A percentile compares a stretch with the other conserved stretches of the same genome.
Evolutionary conservation across 2,888 invertebrate genomes (phyloP).

Genomic region (Calameuta pallipes): DNA sequence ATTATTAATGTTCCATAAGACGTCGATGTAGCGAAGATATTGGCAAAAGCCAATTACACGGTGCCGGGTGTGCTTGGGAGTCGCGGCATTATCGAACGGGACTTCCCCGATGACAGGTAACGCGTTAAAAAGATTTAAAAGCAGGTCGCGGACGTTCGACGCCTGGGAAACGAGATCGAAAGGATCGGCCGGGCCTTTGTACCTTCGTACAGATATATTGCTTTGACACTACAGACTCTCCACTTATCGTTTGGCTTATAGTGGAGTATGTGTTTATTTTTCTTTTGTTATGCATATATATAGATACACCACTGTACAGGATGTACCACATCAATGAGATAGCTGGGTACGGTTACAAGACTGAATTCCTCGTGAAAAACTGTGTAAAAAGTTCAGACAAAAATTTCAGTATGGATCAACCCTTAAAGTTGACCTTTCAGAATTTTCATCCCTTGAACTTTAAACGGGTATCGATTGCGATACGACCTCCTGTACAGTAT

Average conservation of each 20-base stretch:
- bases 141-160: background rate
- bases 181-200: background rate
- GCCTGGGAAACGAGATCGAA: background rate
- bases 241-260: background rate
- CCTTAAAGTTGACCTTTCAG: background rate
- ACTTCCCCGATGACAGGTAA: conserved; percentile 24
- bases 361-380: background rate
- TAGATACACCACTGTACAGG: background rate
- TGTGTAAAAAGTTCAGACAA: background rate
- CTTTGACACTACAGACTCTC: background rate
- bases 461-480: background rate
- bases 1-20: conserved; percentile 15
- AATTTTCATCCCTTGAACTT: background rate
- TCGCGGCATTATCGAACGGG: conserved; percentile 16
- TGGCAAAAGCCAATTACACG: conserved; percentile 23
- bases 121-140: background rate
- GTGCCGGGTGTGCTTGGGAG: conserved; percentile 1
- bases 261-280: background rate
- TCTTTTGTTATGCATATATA: background rate
- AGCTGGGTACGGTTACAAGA: background rate
- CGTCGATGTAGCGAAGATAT: conserved; percentile 20
- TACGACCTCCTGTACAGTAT: background rate
- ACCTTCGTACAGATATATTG: background rate
- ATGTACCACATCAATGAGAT: background rate
- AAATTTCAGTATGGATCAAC: background rate